Evolutionary conservation across 2,888 invertebrate species (phyloP).

Genomic region (Ormyrus thymus): DNA sequence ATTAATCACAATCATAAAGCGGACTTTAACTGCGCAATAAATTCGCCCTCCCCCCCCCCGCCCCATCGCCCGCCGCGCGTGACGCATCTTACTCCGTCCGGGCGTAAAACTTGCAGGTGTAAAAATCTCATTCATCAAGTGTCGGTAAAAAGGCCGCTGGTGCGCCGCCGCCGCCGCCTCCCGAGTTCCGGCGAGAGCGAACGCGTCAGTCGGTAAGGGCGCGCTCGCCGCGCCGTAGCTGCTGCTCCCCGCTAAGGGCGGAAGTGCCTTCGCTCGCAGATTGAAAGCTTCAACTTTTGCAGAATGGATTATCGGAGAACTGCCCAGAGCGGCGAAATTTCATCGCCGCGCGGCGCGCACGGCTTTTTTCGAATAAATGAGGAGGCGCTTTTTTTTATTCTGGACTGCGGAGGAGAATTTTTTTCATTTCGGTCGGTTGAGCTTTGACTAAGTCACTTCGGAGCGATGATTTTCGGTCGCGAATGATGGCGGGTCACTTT

Average conservation of each 20-base stretch:
- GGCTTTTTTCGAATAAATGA: too few relatives aligned
- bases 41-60: background rate
- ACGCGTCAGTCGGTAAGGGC: conserved; percentile 52
- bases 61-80: background rate
- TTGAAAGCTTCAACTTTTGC: too few relatives aligned
- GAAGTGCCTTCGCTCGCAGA: background rate
- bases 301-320: too few relatives aligned
- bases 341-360: too few relatives aligned
- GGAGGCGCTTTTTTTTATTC: too few relatives aligned
- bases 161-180: too few relatives aligned
- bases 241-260: background rate
- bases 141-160: conserved; percentile 48
- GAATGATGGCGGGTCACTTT: too few relatives aligned
- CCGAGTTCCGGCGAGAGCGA: background rate
- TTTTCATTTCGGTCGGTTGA: too few relatives aligned
- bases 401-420: too few relatives aligned
- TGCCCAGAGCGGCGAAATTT: background rate
- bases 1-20: conserved; percentile 32
- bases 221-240: conserved; percentile 5
- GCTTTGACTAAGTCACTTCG: too few relatives aligned
- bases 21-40: conserved; percentile 30
- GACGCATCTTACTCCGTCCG: conserved; percentile 23
- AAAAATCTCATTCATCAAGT: conserved; percentile 55
- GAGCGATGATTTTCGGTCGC: too few relatives aligned
- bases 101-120: conserved; percentile 38